Base-by-base conservation (phyloP, 2,113 vertebrate species). In the Plecotus auritus region DNA sequence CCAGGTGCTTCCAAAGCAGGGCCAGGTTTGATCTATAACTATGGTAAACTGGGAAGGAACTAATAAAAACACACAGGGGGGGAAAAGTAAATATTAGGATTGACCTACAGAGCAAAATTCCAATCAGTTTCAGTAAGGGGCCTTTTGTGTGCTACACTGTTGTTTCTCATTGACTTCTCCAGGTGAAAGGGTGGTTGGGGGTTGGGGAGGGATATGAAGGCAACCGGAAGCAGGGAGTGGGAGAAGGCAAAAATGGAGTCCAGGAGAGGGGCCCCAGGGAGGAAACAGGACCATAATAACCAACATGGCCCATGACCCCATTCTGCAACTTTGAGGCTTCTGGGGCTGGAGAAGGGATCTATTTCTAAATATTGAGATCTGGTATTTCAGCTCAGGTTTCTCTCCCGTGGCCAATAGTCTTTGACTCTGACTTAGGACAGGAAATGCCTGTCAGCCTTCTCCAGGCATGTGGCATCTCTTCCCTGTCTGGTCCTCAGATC, bases 281-380 rank as follows among this genome's bases (percentile, higher is more conserved):
- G 70, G 72, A 77, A 80, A 89, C 0, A 86, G 61, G 47, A n/a
- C 61, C 61, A 30, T 30, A 88, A 72, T 23, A 61, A 88, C 42
- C 80, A 45, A 7, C 51, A 51, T 92, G 82, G 32, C 45, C 40
- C 12, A 28, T 40, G 47, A 95, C 37, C 77, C 69, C 37, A 8
- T 82, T 90, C 81, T 87, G 82, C 72, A 77, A 49, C 64, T 92
- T 64, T 45, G 35, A 67, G 45, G 47, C 74, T 83, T 85, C 35
- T 37, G 28, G 83, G 73, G 83, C n/a, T 91, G 23, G 61, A 67
- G 54, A 78, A 77, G 45, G 40, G 22, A 70, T 30, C 47, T 78
- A 40, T 37, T 91, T 93, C 91, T 95, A 91, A 91, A 72, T 73
- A 85, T 20, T 86, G 51, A 94, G 49, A 87, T 59, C 61, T 94